phyloP scores from a whole-genome alignment of 1,140 invertebrate genomes.

The Achatina immaculata region DNA sequence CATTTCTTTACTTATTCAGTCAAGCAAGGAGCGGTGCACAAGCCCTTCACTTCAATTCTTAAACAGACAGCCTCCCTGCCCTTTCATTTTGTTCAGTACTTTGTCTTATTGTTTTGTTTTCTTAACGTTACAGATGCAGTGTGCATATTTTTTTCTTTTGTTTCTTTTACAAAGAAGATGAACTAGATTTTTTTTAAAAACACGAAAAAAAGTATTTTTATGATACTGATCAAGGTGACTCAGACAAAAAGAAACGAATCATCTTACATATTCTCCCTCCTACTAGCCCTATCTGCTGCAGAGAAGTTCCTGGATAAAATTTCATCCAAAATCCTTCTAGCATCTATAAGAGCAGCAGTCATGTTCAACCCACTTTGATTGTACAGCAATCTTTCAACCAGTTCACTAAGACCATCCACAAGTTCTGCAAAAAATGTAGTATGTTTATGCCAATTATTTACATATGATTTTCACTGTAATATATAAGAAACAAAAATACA shows the following conservation, averaged over 20 bases:
- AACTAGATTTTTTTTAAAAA: neutral
- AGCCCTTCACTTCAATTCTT: no score
- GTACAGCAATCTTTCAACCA: conserved; percentile 45
- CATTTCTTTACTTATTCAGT: no score
- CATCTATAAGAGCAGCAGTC: conserved; percentile 49
- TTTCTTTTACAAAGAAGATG: neutral
- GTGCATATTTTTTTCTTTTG: no score
- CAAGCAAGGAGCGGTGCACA: no score
- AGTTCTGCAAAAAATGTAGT: conserved; percentile 41
- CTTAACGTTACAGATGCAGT: no score
- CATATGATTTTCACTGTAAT: neutral
- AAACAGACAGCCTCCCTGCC: no score
- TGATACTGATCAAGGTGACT: no score
- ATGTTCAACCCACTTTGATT: conserved; percentile 51
- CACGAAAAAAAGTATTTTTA: no score
- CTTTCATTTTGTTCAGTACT: no score
- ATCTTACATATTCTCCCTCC: conserved; percentile 50
- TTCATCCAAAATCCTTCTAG: conserved; percentile 47
- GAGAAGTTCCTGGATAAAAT: conserved; percentile 50
- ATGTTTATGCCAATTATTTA: neutral
- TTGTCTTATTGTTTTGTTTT: no score
- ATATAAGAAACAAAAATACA: no score
- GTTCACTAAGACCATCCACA: conserved; percentile 45
- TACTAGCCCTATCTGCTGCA: conserved; percentile 33
- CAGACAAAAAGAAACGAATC: no score